Conservation (phyloP, 2,888 invertebrate species). For the Pinctada fucata region DNA sequence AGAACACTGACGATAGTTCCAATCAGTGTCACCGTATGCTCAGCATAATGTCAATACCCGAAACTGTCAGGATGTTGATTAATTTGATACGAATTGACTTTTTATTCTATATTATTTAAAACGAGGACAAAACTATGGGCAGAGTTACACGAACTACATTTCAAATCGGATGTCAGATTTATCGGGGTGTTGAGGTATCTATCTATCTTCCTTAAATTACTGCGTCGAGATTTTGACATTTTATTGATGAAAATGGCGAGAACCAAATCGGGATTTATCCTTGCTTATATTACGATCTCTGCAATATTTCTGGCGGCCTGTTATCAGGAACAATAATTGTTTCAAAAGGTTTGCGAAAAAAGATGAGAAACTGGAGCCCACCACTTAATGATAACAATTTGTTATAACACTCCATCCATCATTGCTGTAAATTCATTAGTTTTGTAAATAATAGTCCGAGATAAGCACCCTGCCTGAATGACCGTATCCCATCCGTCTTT, state of each 20-base stretch:
- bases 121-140: background rate
- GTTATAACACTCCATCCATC: slow-evolving; percentile 22
- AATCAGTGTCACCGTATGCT: background rate
- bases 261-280: background rate
- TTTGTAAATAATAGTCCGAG: slow-evolving; percentile 1
- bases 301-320: background rate
- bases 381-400: slow-evolving; percentile 32
- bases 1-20: too few relatives aligned
- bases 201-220: background rate
- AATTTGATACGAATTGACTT: background rate
- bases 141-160: background rate
- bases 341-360: slow-evolving; percentile 1
- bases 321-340: background rate
- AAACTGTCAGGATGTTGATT: background rate
- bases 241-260: background rate
- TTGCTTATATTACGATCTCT: background rate
- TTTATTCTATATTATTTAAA: background rate
- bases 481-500: slow-evolving; percentile 9
- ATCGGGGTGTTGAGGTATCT: background rate
- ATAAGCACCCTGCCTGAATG: background rate
- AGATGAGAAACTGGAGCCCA: slow-evolving; percentile 11
- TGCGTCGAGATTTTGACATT: background rate
- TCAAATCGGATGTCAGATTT: background rate
- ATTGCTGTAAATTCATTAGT: slow-evolving; percentile 17
- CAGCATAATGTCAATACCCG: background rate